phyloP scores from a whole-genome alignment of 2,888 invertebrate genomes.

The Diaprepes abbreviatus region DNA sequence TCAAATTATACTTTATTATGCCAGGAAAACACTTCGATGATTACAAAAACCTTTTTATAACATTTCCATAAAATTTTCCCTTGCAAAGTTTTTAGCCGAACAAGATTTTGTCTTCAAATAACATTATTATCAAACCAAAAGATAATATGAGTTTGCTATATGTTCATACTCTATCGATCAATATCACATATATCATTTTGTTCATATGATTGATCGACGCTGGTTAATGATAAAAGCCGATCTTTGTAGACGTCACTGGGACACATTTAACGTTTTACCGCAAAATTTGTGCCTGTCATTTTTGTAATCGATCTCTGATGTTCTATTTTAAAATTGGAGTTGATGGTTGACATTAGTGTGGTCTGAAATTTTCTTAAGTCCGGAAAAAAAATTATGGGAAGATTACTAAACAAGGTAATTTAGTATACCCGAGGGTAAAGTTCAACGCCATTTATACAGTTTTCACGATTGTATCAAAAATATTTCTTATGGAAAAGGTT shows the following conservation, averaged over 20 bases:
- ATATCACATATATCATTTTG: constrained; percentile 28
- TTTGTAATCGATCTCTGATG: constrained; percentile 25
- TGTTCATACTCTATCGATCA: constrained; percentile 11
- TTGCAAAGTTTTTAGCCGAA: no score
- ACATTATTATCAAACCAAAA: constrained; percentile 13
- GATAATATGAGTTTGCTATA: not conserved
- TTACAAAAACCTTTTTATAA: no score
- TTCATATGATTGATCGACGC: constrained; percentile 32
- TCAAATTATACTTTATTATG: no score
- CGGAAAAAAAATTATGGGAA: not conserved
- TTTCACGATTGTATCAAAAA: no score
- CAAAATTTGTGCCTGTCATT: constrained; percentile 38
- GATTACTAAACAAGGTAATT: not conserved
- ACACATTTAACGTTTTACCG: constrained; percentile 41
- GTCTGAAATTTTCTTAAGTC: not conserved
- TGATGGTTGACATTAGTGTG: not conserved
- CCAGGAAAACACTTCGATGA: no score
- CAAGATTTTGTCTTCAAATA: constrained; percentile 11
- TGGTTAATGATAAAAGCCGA: constrained; percentile 41
- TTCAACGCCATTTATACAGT: no score
- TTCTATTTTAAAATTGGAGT: constrained; percentile 17
- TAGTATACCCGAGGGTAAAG: no score
- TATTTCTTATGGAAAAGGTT: no score
- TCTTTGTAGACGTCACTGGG: constrained; percentile 38
- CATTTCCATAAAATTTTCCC: no score